Evolutionary conservation across 2,113 vertebrate species (phyloP).

Genomic region (Protomyctophum bolini): DNA sequence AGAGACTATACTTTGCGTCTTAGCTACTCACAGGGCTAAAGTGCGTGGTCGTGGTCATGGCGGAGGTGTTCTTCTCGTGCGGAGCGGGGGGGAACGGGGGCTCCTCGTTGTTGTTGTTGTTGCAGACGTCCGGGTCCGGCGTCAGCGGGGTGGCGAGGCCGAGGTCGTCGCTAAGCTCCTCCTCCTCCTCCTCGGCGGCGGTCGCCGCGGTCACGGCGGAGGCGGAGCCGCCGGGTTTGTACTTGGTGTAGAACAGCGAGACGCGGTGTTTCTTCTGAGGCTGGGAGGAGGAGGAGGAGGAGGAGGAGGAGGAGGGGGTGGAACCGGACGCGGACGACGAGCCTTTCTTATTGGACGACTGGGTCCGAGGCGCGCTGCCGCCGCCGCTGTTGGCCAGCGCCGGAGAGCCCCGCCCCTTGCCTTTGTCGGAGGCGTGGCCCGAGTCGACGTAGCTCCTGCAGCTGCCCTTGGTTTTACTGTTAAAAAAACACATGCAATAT

Average conservation of each 20-base stretch:
- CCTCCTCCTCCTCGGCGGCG: slow-evolving; percentile 42
- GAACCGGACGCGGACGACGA: slow-evolving; percentile 61
- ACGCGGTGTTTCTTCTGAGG: slow-evolving; percentile 94
- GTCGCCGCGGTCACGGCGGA: slow-evolving; percentile 35
- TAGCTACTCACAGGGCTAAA: slow-evolving; percentile 15
- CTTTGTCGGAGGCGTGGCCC: slow-evolving; percentile 89
- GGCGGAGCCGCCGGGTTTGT: slow-evolving; percentile 76
- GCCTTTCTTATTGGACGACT: slow-evolving; percentile 83
- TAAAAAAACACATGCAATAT: slow-evolving; percentile 18
- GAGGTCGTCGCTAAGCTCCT: slow-evolving; percentile 70
- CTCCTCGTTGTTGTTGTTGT: slow-evolving; percentile 74
- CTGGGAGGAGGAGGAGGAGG: slow-evolving; percentile 80
- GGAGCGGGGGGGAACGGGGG: slow-evolving; percentile 59
- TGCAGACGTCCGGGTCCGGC: slow-evolving; percentile 65
- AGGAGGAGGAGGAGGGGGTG: slow-evolving; percentile 26
- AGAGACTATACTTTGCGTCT: too few species aligned
- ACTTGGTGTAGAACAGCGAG: slow-evolving; percentile 90
- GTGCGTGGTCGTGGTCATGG: slow-evolving; percentile 30
- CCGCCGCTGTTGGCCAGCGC: slow-evolving; percentile 79
- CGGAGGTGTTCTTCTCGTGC: slow-evolving; percentile 50
- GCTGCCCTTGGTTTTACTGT: slow-evolving; percentile 84
- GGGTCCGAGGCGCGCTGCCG: slow-evolving; percentile 80
- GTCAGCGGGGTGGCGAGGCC: slow-evolving; percentile 48
- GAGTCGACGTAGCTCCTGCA: slow-evolving; percentile 93
- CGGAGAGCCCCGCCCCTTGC: slow-evolving; percentile 92